Conservation (phyloP, 2,888 invertebrate species). For the Lordiphosa andalusiaca region DNA sequence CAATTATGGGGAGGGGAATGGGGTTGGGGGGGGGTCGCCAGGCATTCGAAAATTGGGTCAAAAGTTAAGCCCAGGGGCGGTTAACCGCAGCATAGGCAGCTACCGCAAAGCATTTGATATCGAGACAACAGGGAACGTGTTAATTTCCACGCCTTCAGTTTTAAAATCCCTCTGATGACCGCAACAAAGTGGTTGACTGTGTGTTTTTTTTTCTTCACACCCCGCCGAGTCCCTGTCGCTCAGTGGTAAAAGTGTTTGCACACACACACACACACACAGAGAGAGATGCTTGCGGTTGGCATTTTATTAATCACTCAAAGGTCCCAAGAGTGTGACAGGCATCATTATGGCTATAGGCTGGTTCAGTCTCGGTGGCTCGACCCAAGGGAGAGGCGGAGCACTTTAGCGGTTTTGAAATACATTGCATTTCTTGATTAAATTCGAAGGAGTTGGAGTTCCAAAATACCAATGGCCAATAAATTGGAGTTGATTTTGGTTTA, state of each 20-base stretch:
- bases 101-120: constrained; percentile 62
- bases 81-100: constrained; percentile 42
- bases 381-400: too few species aligned
- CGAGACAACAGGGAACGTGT: constrained; percentile 41
- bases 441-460: too few species aligned
- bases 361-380: background rate
- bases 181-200: constrained; percentile 18
- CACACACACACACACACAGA: background rate
- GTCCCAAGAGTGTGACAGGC: constrained; percentile 1
- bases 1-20: constrained; percentile 1
- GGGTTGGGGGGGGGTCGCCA: too few species aligned
- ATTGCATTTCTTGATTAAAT: too few species aligned
- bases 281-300: constrained; percentile 1
- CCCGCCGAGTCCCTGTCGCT: background rate
- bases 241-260: constrained; percentile 6
- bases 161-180: constrained; percentile 28
- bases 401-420: too few species aligned
- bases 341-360: constrained; percentile 1
- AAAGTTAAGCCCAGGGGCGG: constrained; percentile 44
- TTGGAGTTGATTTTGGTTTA: too few species aligned
- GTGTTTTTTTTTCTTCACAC: constrained; percentile 31
- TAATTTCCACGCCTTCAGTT: constrained; percentile 43
- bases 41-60: constrained; percentile 9
- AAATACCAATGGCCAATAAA: too few species aligned
- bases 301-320: too few species aligned